Evolutionary conservation across 2,113 vertebrate species (phyloP), one percentile per base, ranked within the genome.

Genomic region (Daphoenositta chrysoptera): DNA sequence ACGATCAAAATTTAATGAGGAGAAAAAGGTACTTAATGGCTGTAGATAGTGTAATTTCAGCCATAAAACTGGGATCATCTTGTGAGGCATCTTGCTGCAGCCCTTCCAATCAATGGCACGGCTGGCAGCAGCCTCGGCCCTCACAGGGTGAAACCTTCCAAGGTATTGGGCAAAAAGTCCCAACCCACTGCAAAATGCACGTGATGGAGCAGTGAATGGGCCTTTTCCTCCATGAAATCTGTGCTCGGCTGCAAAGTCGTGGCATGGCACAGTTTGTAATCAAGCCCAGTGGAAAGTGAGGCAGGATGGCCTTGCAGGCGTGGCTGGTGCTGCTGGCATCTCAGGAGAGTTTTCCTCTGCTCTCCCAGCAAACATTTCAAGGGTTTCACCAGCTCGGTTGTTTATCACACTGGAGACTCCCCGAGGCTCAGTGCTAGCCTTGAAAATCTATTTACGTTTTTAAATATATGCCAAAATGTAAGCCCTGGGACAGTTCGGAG

Each of bases 1-100:
- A 93, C 28, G 47, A 88, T 97, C 85, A 95, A 95, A 96, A 96
- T 77, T 88, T 95, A 94, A 90, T 88, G 86, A 94, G 84, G 78
- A 85, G 79, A 77, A 94, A 95, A 95, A 94, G 82, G 68, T 89
- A 66, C 51, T 83, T 96, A 93, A 88, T 88, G 68, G 71, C 71
- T 95, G 53, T 68, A 78, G 90, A 56, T 72, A 90, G 81, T 77
- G 70, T 93, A 82, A 95, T 95, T 96, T 95, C 90, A 91, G 83
- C 68, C 83, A 87, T 86, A 78, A 90, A 95, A 90, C 83, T 16
- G 35, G 80, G 71, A 92, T 92, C 82, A 64, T 90, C 93, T 86
- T 48, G 50, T 30, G 33, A 95, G 39, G 54, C 40, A 44, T 70
- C 71, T 50, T 88, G 81, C 79, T 78, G 51, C 4, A 0, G 89